These are phyloP conservation scores for Coluber constrictor DNA, from an alignment of 2,797 vertebrate species.

Conservation along the genomic window DNA sequence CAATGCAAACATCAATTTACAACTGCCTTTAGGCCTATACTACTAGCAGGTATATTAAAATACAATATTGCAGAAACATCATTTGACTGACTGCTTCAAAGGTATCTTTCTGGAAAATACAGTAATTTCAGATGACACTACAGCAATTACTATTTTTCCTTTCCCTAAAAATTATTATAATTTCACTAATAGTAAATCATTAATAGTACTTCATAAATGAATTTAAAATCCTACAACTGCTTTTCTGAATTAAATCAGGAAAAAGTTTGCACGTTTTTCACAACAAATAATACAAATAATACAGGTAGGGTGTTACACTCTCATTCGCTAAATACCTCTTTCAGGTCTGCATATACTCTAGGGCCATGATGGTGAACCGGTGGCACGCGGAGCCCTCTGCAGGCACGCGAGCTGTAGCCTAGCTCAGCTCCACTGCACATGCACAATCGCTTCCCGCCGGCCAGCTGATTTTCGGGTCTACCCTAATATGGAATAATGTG, in stretches of 20 bases:
- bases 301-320: too few species aligned
- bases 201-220: neutral
- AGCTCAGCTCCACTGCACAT: too few species aligned
- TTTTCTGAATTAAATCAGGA: neutral
- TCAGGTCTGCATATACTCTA: too few species aligned
- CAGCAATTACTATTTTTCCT: neutral
- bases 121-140: neutral
- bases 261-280: neutral
- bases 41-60: neutral
- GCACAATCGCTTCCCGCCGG: too few species aligned
- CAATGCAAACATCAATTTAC: neutral
- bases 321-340: too few species aligned
- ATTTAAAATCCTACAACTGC: neutral
- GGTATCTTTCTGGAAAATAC: neutral
- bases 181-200: neutral
- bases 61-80: neutral
- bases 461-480: too few species aligned
- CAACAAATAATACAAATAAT: neutral
- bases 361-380: too few species aligned
- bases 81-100: constrained; percentile 15
- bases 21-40: neutral
- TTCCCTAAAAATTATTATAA: neutral
- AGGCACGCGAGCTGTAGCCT: too few species aligned
- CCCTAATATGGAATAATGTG: too few species aligned
- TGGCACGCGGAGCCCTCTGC: too few species aligned